These are phyloP conservation scores for Heliocidaris erythrogramma DNA, from an alignment of 35 echinoderm and acorn worm genomes.

Conservation along the genomic window DNA sequence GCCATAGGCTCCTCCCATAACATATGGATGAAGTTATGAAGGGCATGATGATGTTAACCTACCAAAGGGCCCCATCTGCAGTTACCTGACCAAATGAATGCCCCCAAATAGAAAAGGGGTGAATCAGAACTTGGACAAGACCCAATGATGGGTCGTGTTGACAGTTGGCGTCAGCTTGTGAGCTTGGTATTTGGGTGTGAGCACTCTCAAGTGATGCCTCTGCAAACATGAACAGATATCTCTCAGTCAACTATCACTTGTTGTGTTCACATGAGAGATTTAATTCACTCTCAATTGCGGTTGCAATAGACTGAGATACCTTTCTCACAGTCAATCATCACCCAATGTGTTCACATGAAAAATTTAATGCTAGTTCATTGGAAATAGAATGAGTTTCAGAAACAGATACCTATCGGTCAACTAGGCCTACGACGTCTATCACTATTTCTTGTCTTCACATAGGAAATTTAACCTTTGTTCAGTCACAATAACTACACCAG, in stretches of 20 bases:
- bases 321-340: neutral
- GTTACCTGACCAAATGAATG: neutral
- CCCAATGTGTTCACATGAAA: neutral
- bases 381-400: neutral
- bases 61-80: neutral
- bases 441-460: no score
- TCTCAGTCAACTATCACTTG: constrained; percentile 1
- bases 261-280: neutral
- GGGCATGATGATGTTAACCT: neutral
- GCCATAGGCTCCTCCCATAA: neutral
- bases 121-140: neutral
- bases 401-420: neutral
- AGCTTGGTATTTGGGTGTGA: constrained; percentile 10
- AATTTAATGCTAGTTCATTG: neutral
- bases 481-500: no score
- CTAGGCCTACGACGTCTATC: no score
- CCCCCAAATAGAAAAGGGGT: neutral
- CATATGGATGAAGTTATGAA: neutral
- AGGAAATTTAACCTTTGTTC: no score
- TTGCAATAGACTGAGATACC: neutral
- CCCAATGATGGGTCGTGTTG: neutral
- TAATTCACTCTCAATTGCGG: neutral
- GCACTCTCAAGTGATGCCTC: neutral
- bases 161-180: neutral
- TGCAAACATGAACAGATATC: neutral